Percentiles rank a stretch among this genome's conserved stretches.
Conservation (phyloP, 2,113 vertebrate species). For the Microcebus ravelobensis region DNA sequence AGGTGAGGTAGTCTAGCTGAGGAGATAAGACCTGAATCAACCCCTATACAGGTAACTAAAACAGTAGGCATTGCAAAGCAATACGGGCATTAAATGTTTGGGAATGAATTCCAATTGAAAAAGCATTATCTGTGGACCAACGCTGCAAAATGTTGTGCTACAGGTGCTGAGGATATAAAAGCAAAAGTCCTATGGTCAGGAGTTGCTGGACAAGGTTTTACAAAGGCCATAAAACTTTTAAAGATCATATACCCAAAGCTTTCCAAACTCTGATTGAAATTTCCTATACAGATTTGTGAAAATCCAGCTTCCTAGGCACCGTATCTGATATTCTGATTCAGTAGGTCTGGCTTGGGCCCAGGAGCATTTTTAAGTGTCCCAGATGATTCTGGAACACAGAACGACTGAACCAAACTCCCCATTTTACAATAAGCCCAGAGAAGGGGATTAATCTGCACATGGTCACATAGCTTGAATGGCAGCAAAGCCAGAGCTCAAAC, state of each 20-base stretch:
- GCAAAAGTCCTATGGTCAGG: too few species aligned
- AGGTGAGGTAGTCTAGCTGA: neutral
- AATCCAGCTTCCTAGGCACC: neutral
- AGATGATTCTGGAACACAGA: neutral
- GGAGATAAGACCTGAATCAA: neutral
- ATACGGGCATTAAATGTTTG: neutral
- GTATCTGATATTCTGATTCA: neutral
- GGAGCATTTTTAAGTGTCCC: neutral
- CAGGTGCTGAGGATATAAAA: neutral
- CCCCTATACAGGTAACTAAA: neutral
- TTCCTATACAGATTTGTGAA: neutral
- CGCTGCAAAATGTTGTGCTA: neutral
- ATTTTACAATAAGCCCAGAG: neutral
- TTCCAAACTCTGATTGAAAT: neutral
- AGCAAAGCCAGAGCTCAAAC: neutral
- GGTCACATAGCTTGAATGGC: neutral
- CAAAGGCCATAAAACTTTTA: neutral
- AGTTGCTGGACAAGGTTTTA: neutral
- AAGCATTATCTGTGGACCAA: fast-evolving
- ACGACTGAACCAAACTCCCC: neutral
- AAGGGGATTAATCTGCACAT: neutral
- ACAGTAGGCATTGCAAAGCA: neutral
- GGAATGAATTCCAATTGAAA: neutral
- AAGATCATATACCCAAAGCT: neutral
- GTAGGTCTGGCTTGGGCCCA: neutral